Percentiles rank a stretch among this genome's conserved stretches.
Conservation (phyloP, 2,888 invertebrate species). For the Drosophila maculinotata region DNA sequence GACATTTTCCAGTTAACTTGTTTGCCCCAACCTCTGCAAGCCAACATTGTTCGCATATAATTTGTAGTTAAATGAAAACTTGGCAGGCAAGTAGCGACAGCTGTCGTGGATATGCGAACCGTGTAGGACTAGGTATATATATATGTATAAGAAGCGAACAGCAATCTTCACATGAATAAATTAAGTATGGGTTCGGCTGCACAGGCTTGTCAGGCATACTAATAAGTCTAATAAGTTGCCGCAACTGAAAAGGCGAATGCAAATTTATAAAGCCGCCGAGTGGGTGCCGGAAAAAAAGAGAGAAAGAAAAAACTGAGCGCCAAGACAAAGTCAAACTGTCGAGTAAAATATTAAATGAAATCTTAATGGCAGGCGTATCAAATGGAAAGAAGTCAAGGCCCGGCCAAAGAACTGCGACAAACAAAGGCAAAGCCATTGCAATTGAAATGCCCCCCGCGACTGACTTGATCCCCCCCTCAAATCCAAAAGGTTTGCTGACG, state of each 20-base stretch:
- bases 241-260: constrained; percentile 34
- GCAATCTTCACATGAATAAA: constrained; percentile 60
- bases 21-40: background rate
- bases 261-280: constrained; percentile 37
- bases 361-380: constrained; percentile 58
- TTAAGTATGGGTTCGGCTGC: constrained; percentile 51
- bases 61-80: constrained; percentile 24
- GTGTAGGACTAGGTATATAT: constrained; percentile 54
- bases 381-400: constrained; percentile 74
- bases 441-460: constrained; percentile 38
- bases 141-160: constrained; percentile 10
- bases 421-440: constrained; percentile 46
- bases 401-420: constrained; percentile 65
- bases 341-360: constrained; percentile 67
- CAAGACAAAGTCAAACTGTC: constrained; percentile 19
- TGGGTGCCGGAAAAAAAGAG: constrained; percentile 25
- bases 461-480: background rate
- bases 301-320: constrained; percentile 5
- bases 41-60: constrained; percentile 9
- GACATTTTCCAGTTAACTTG: background rate
- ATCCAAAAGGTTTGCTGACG: too few species aligned
- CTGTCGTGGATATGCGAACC: constrained; percentile 39
- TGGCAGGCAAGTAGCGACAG: constrained; percentile 42
- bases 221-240: constrained; percentile 54
- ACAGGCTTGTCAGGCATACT: constrained; percentile 64